Evolutionary conservation across 2,797 vertebrate genomes (phyloP), one percentile per base, ranked within the genome.

Genomic region (Cossypha caffra): DNA sequence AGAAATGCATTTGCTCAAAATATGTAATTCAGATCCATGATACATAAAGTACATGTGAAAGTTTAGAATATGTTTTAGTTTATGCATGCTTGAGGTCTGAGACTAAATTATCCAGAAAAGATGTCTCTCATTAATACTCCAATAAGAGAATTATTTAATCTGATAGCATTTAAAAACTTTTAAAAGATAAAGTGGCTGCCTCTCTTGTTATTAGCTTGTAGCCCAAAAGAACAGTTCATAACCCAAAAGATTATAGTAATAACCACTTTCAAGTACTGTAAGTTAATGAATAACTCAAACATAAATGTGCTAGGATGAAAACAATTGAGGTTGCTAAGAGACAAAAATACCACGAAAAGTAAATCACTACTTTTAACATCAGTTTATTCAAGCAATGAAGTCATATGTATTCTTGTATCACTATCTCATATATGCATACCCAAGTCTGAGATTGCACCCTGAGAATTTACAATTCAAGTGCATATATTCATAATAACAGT

Each of bases 201-300:
- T 59, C 8, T 83, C 21, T 52, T 84, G 25, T 71, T 58, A 72
- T 82, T 88, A 79, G 28, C 25, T 73, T 55, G 24, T 52, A 90
- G 51, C 14, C 23, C 11, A 51, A 78, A 84, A 88, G 58, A 92
- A 86, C 83, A 94, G 57, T 72, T 92, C 84, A 61, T 86, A 93
- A 90, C 62, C 50, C 31, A 57, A 58, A 81, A 92, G 43, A 84
- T 80, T 90, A 86, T 28, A 68, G 76, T 68, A 95, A 77, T 83
- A 79, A 26, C 21, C 68, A 84, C 54, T 86, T 93, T 83, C 42
- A 86, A 88, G 73, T 64, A 48, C 57, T 35, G 42, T 57, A 92
- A 94, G 82, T 90, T 87, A 83, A 86, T 88, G 66, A 43, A 86
- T 88, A 96, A 90, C 54, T 89, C 66, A 95, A 92, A 94, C 61